Base-by-base conservation (phyloP, 2,888 invertebrate genomes). In the Plutella xylostella region DNA sequence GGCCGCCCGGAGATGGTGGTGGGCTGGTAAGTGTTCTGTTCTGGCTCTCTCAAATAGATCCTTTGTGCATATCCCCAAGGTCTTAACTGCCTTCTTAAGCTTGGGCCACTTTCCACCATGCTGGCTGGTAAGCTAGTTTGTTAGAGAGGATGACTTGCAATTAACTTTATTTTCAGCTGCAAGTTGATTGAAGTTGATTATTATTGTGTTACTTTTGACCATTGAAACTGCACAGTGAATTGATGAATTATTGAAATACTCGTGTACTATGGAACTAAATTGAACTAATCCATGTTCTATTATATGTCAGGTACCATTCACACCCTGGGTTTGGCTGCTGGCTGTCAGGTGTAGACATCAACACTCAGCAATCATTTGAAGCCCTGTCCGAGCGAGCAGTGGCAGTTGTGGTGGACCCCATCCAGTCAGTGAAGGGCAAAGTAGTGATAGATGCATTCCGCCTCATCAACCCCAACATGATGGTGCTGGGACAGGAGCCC, bases 261-360 rank as follows among this genome's bases (percentile, higher is more conserved):
- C n/a, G n/a, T n/a, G n/a, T n/a, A n/a, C n/a, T n/a, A n/a, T n/a
- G n/a, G n/a, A n/a, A n/a, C n/a, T n/a, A n/a, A n/a, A n/a, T n/a
- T n/a, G n/a, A n/a, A n/a, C n/a, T n/a, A n/a, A n/a, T n/a, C n/a
- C n/a, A n/a, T n/a, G n/a, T n/a, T n/a, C n/a, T n/a, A n/a, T n/a
- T n/a, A n/a, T n/a, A n/a, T n/a, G n/a, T 57, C 56, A 88, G 88
- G 88, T 98, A 99, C 72, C 99, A 99, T 69, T 98, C 98, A 43
- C 99, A 99, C 90, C 99, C 99, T 57, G 99, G 99, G 28, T 99
- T 99, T 79, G 99, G 99, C 34, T 99, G 99, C 74, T 99, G 99
- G 99, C 85, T 99, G 50, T 99, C 99, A 11, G 98, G 96, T 35
- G 99, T 99, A 11, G 99, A 99, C 74, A 98, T 99, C 57, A 99